Conservation (phyloP, 2,888 invertebrate species). For the Thalpophila matura region DNA sequence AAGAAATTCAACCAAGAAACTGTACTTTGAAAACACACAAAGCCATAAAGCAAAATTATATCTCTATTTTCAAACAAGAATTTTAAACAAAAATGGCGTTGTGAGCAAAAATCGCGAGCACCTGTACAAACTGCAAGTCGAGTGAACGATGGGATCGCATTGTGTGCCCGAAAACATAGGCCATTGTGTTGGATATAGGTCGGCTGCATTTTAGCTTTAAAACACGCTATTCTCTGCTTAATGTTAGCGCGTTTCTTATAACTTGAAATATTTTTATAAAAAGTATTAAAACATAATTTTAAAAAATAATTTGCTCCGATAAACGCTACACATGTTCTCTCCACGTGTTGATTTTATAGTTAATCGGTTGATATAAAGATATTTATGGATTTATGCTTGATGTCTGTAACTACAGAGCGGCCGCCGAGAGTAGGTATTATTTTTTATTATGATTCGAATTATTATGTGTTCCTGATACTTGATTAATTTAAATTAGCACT, state of each 20-base stretch:
- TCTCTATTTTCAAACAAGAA: conserved; percentile 59
- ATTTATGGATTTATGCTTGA: neutral
- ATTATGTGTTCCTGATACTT: no score
- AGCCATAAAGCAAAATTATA: conserved; percentile 41
- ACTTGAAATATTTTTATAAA: conserved; percentile 60
- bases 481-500: no score
- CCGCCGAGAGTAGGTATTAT: no score
- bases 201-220: conserved; percentile 79
- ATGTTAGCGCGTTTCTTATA: conserved; percentile 62
- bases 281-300: no score
- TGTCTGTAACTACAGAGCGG: no score
- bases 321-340: neutral
- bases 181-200: conserved; percentile 82
- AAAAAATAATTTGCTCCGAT: no score
- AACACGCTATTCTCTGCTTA: conserved; percentile 66
- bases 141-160: conserved; percentile 78
- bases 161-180: conserved; percentile 82
- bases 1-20: conserved; percentile 10
- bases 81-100: conserved; percentile 65
- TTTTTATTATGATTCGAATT: no score
- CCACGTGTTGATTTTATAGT: neutral
- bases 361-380: no score
- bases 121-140: conserved; percentile 76
- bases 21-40: conserved; percentile 20
- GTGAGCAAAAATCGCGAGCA: conserved; percentile 72